phyloP scores from a whole-genome alignment of 92 coral and sea anemone genomes.

The Micromussa lordhowensis region DNA sequence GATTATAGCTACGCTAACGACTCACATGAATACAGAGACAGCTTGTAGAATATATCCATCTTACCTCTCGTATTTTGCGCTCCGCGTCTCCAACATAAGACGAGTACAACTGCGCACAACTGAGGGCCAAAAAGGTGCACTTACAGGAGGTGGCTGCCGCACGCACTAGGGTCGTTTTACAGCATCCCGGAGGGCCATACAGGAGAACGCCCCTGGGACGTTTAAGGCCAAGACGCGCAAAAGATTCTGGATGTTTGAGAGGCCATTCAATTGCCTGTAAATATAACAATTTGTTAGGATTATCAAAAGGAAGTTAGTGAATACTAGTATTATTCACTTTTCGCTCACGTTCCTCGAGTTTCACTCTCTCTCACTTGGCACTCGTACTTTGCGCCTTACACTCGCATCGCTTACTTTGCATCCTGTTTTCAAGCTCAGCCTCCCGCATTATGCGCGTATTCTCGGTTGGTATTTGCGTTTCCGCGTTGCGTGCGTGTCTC shows the following conservation, averaged over 20 bases:
- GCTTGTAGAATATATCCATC: background rate
- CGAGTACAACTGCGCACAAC: constrained; percentile 96
- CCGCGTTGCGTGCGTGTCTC: background rate
- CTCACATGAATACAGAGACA: background rate
- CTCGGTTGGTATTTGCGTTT: background rate
- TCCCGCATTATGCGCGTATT: background rate
- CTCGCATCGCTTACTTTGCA: background rate
- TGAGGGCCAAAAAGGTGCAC: constrained; percentile 94
- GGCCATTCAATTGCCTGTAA: constrained; percentile 97
- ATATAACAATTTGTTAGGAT: background rate
- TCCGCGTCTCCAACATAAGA: constrained; percentile 99
- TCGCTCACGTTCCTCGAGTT: background rate
- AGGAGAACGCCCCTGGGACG: constrained; percentile 93
- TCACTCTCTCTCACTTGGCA: background rate
- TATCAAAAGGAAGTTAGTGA: background rate
- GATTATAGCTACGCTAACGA: background rate
- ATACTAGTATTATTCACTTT: too few relatives aligned
- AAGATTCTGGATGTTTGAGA: constrained; percentile 85
- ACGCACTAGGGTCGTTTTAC: constrained; percentile 93
- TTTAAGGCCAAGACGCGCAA: constrained; percentile 83
- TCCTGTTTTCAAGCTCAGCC: background rate
- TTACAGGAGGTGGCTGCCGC: constrained; percentile 92
- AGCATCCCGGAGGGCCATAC: constrained; percentile 99
- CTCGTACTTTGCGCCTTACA: background rate
- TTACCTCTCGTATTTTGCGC: constrained; percentile 85